Percentiles rank a stretch among this genome's conserved stretches.
phyloP scores from a whole-genome alignment of 2,888 invertebrate species.

The Diadegma fenestrale region DNA sequence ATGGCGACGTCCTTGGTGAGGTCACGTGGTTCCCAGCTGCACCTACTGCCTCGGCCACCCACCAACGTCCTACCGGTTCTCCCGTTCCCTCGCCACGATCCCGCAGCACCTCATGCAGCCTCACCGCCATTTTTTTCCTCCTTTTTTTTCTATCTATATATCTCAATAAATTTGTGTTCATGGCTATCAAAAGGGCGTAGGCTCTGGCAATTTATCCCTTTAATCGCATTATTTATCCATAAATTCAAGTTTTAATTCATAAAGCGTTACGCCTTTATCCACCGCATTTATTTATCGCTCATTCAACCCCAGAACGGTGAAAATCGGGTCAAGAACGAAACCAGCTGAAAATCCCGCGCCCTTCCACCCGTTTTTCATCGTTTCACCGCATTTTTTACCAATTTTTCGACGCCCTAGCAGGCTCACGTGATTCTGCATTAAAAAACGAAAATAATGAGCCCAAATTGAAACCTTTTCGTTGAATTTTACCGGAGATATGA shows the following conservation, averaged over 20 bases:
- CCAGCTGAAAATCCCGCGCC: too few species aligned
- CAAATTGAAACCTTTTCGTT: too few species aligned
- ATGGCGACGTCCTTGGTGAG: constrained; percentile 82
- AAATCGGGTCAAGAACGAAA: too few species aligned
- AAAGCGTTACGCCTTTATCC: not conserved
- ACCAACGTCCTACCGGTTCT: constrained; percentile 73
- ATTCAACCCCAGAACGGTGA: too few species aligned
- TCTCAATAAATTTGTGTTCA: not conserved
- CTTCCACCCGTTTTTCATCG: too few species aligned
- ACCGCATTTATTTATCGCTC: not conserved
- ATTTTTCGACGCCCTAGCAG: too few species aligned
- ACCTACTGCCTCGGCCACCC: constrained; percentile 76
- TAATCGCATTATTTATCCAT: not conserved
- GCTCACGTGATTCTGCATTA: too few species aligned
- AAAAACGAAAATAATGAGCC: too few species aligned
- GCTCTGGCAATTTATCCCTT: not conserved
- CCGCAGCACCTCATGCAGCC: constrained; percentile 7
- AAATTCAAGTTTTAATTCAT: not conserved
- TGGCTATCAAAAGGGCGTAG: constrained; percentile 23
- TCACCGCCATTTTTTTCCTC: constrained; percentile 46
- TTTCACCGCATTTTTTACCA: too few species aligned
- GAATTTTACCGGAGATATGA: too few species aligned
- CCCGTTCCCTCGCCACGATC: constrained; percentile 49
- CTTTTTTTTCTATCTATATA: constrained; percentile 30
- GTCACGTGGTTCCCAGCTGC: constrained; percentile 80